Evolutionary conservation across 2,797 vertebrate genomes (phyloP), one percentile per base, ranked within the genome.

Genomic region (Myoxocephalus aenaeus): DNA sequence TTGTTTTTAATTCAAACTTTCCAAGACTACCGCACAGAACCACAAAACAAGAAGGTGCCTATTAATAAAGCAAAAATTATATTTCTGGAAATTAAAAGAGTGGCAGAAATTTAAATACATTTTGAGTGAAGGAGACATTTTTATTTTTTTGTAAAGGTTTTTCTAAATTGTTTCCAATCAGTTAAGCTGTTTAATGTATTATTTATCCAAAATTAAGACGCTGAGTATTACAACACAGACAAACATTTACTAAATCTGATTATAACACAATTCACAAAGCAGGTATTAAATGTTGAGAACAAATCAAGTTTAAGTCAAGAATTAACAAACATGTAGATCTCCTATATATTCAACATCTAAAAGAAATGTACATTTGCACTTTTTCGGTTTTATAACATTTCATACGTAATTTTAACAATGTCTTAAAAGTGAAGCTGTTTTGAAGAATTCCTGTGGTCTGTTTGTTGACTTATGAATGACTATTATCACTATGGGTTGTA

Each of bases 401-500:
- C 2, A 65, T 9, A 15, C 18, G 29, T 18, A 22, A 38, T 27
- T 29, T 4, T 56, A 25, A 44, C 3, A 77, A 7, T 29, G 11
- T 27, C 14, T 17, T 42, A 12, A 64, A 77, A 50, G 54, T 32
- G 27, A 25, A 51, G 0, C 7, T 51, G 8, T 59, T 34, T 57
- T 54, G 12, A 54, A 62, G 42, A 38, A 7, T 13, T 64, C 18
- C 22, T 56, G 64, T 15, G 80, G 62, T 69, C 34, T 79, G 66
- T 71, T 75, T 27, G 42, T 32, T 65, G 22, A 67, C 64, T 61
- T 10, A 3, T 8, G 7, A 13, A 20, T 10, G 2, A 14, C 44
- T 29, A 22, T 54, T n/a, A 51, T 64, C 58, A 34, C 9, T 15
- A 0, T 36, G 67, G 27, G 13, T 22, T 34, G 18, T 73, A 29